Conservation (phyloP, 2,888 invertebrate species). For the Ennomos quercinarius region DNA sequence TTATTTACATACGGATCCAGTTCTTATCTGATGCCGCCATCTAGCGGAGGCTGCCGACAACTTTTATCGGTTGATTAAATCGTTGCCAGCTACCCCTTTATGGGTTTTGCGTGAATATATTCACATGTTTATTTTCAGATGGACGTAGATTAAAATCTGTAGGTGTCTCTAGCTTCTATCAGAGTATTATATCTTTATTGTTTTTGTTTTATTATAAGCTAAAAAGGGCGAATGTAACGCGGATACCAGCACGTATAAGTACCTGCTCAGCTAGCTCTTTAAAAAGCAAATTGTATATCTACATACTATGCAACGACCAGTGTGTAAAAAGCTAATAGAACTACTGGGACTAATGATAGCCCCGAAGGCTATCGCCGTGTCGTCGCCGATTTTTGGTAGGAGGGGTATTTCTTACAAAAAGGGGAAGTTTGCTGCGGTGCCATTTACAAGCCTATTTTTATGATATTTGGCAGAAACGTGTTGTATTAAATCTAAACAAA, state of each 20-base stretch:
- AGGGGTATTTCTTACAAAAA: no score
- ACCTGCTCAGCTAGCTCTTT: no score
- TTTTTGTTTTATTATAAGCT: slow-evolving; percentile 33
- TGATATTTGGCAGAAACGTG: no score
- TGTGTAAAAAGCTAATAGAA: no score
- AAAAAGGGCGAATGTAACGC: slow-evolving; percentile 6
- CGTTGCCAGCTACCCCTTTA: slow-evolving; percentile 78
- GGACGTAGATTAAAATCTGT: slow-evolving; percentile 58
- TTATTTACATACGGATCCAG: slow-evolving; percentile 40
- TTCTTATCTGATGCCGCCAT: slow-evolving; percentile 67
- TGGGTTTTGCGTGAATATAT: slow-evolving; percentile 58
- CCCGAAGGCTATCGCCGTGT: no score
- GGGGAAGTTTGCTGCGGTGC: no score
- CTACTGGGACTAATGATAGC: no score
- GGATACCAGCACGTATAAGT: not conserved
- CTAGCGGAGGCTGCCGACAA: slow-evolving; percentile 64
- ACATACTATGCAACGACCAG: no score
- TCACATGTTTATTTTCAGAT: slow-evolving; percentile 66
- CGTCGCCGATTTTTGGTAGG: no score
- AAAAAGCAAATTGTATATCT: no score
- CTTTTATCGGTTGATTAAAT: slow-evolving; percentile 81
- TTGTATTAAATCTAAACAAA: no score
- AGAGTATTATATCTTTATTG: slow-evolving; percentile 43
- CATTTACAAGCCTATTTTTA: no score
- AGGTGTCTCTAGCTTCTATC: slow-evolving; percentile 54